A percentile compares a stretch with the other conserved stretches of the same genome.
These are phyloP conservation scores for Pseudomyrmex flavicornis DNA, from an alignment of 1,140 invertebrate species.

Conservation along the genomic window DNA sequence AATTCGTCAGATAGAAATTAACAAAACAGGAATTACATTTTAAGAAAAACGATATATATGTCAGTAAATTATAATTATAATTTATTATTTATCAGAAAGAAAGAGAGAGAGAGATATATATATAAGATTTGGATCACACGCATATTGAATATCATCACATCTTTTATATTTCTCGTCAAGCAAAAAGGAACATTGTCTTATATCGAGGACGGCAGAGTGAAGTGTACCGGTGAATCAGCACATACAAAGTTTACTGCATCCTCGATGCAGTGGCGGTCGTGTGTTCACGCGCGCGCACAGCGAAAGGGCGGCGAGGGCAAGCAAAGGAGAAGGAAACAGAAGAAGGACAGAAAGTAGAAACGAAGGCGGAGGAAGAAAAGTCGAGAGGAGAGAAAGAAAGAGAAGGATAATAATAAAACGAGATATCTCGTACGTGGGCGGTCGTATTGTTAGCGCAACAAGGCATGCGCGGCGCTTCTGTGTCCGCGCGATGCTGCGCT, in stretches of 20 bases:
- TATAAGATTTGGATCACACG: background rate
- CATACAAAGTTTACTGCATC: slow-evolving; percentile 28
- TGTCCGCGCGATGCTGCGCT: slow-evolving; percentile 72
- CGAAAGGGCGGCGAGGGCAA: slow-evolving; percentile 43
- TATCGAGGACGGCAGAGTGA: slow-evolving; percentile 32
- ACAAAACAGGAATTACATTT: background rate
- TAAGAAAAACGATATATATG: background rate
- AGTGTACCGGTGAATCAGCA: slow-evolving; percentile 44
- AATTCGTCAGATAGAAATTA: background rate
- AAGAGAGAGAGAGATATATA: no score
- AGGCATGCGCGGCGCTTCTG: slow-evolving; percentile 82
- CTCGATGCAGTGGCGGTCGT: slow-evolving; percentile 27
- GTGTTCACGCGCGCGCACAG: slow-evolving; percentile 31
- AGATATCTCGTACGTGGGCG: slow-evolving; percentile 82
- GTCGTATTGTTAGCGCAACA: slow-evolving; percentile 82
- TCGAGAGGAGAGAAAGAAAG: background rate
- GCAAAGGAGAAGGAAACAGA: slow-evolving; percentile 47
- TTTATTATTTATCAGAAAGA: no score
- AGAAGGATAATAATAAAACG: slow-evolving; percentile 78
- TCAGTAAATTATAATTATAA: no score
- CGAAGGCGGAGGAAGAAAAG: background rate
- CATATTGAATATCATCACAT: background rate
- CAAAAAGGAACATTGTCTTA: slow-evolving; percentile 37
- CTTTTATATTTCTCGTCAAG: background rate
- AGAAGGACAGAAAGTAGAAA: slow-evolving; percentile 4